phyloP scores from a whole-genome alignment of 1,140 invertebrate species.

The Sminthurides bifidus region DNA sequence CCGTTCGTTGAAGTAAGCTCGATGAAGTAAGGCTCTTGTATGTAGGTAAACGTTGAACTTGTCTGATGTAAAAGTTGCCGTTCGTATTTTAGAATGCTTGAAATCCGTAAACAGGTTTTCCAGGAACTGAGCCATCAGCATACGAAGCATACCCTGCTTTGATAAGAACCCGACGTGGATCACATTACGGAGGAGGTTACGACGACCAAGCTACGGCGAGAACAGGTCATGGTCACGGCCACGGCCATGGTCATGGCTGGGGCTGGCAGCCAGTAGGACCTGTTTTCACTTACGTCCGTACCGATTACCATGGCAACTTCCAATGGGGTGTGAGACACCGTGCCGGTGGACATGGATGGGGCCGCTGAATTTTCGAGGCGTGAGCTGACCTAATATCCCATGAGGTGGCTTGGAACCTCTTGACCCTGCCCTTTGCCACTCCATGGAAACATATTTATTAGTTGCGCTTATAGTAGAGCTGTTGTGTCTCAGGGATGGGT shows the following conservation, averaged over 20 bases:
- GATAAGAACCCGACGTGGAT: slow-evolving; percentile 7
- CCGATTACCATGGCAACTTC: slow-evolving; percentile 37
- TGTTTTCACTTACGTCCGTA: slow-evolving; percentile 34
- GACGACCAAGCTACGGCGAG: not conserved
- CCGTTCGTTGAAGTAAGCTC: too few species aligned
- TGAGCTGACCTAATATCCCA: not conserved
- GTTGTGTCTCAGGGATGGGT: too few species aligned
- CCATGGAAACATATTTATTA: too few species aligned
- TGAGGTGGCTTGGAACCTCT: too few species aligned
- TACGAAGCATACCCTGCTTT: too few species aligned
- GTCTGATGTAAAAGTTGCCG: not conserved
- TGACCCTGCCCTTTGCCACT: too few species aligned
- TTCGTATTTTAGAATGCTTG: not conserved
- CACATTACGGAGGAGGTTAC: not conserved
- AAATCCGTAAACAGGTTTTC: too few species aligned
- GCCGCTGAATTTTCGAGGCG: not conserved
- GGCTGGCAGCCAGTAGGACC: slow-evolving; percentile 22
- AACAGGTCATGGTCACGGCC: not conserved
- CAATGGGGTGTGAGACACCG: slow-evolving; percentile 37
- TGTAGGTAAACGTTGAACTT: too few species aligned
- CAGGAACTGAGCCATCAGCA: too few species aligned
- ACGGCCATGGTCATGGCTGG: slow-evolving; percentile 5
- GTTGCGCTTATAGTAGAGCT: too few species aligned
- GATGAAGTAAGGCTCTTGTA: too few species aligned
- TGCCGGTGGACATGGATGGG: slow-evolving; percentile 29